These are phyloP conservation scores for Gephyroberyx darwinii DNA, from an alignment of 2,797 vertebrate genomes.

Conservation along the genomic window DNA sequence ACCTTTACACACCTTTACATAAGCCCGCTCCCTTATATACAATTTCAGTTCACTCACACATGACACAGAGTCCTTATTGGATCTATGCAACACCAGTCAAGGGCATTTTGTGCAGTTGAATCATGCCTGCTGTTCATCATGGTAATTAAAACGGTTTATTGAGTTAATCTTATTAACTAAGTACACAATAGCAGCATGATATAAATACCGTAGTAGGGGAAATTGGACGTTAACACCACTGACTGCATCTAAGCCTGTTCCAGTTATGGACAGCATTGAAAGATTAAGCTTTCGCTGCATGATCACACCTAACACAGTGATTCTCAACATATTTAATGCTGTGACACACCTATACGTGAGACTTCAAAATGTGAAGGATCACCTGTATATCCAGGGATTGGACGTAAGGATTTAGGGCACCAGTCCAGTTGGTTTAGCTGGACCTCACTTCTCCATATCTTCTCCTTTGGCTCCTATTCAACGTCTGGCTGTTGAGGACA, in stretches of 20 bases:
- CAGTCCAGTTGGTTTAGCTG: slow-evolving; percentile 21
- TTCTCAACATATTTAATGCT: not conserved
- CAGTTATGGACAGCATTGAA: slow-evolving; percentile 19
- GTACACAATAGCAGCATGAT: not conserved
- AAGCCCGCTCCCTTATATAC: not conserved
- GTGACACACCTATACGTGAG: slow-evolving; percentile 24
- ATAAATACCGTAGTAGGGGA: not conserved
- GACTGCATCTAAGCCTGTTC: slow-evolving; percentile 11
- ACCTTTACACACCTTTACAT: not conserved
- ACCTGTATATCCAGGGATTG: slow-evolving; percentile 24
- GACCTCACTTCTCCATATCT: slow-evolving; percentile 20
- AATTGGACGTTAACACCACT: slow-evolving; percentile 6
- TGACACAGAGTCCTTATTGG: not conserved
- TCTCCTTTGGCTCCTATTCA: slow-evolving; percentile 24
- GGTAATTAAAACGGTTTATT: not conserved
- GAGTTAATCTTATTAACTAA: slow-evolving; percentile 29
- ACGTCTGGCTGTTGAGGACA: slow-evolving; percentile 15
- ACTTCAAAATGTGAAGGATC: slow-evolving; percentile 23
- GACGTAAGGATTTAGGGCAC: slow-evolving; percentile 33
- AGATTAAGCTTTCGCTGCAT: slow-evolving; percentile 4
- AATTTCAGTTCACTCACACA: not conserved
- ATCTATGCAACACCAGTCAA: slow-evolving; percentile 19
- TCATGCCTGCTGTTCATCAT: slow-evolving; percentile 13
- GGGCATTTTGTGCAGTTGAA: slow-evolving; percentile 3
- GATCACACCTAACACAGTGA: slow-evolving; percentile 5